Conservation (phyloP, 1,140 invertebrate genomes). For the Helicoverpa zea region DNA sequence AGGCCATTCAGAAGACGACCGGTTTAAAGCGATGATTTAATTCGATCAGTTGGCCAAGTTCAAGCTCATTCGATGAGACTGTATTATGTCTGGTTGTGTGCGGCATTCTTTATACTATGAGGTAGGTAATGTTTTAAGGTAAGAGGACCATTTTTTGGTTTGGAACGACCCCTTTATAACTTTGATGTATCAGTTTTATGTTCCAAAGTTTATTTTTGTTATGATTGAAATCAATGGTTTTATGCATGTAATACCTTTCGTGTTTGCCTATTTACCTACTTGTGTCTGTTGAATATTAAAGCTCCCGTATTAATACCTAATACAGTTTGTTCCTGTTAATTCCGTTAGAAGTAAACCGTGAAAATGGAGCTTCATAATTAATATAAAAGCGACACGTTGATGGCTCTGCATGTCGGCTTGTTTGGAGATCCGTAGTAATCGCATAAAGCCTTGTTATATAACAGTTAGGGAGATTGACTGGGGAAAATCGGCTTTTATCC, state of each 20-base stretch:
- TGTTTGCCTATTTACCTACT: not conserved
- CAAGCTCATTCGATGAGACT: slow-evolving; percentile 18
- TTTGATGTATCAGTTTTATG: not conserved
- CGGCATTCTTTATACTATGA: slow-evolving; percentile 1
- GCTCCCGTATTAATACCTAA: not conserved
- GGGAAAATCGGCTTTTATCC: slow-evolving; percentile 49
- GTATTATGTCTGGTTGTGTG: slow-evolving; percentile 11
- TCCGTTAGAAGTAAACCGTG: slow-evolving; percentile 26
- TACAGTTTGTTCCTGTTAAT: slow-evolving; percentile 12
- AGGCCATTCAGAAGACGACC: slow-evolving; percentile 35
- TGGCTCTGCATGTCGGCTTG: slow-evolving; percentile 14
- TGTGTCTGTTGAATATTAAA: not conserved
- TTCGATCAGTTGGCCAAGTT: slow-evolving; percentile 51
- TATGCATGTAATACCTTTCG: not conserved
- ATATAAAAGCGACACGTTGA: slow-evolving; percentile 19
- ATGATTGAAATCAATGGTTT: not conserved
- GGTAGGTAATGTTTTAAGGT: not conserved
- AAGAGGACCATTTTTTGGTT: not conserved
- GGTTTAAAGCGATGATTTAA: slow-evolving; percentile 41
- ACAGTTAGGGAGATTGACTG: slow-evolving; percentile 55
- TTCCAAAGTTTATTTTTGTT: not conserved
- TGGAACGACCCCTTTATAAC: not conserved
- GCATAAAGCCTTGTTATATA: slow-evolving; percentile 15
- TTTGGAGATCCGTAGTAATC: slow-evolving; percentile 14
- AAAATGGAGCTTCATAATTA: slow-evolving; percentile 16